These are phyloP conservation scores for Leguminivora glycinivorella DNA, from an alignment of 1,140 invertebrate species.

Conservation along the genomic window DNA sequence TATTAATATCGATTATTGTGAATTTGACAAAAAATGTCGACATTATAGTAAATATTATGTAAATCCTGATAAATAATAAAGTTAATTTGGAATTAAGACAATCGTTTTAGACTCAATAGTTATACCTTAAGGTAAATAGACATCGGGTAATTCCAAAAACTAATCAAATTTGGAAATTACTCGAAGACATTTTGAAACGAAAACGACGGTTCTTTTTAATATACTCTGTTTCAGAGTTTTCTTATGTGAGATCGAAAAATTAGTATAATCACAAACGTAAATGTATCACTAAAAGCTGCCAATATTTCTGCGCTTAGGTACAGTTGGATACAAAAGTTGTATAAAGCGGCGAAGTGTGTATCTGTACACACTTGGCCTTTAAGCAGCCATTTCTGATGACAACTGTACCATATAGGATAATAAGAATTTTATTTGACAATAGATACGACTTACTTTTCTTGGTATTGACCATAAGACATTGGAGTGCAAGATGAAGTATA, in stretches of 20 bases:
- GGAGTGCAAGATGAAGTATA: not conserved
- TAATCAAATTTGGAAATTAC: too few species aligned
- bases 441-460: not conserved
- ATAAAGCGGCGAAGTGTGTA: too few species aligned
- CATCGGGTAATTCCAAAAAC: too few species aligned
- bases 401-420: not conserved
- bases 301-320: not conserved
- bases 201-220: not conserved
- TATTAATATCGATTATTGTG: too few species aligned
- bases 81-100: not conserved
- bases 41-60: not conserved
- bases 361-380: too few species aligned
- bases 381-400: not conserved
- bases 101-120: not conserved
- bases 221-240: constrained; percentile 4
- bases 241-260: constrained; percentile 21
- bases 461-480: not conserved
- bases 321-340: not conserved
- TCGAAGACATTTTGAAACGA: not conserved
- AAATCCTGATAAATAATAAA: not conserved
- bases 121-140: not conserved
- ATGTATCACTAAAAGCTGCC: constrained; percentile 14
- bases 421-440: not conserved
- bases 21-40: not conserved
- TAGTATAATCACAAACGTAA: constrained; percentile 19